phyloP scores from a whole-genome alignment of 2,888 invertebrate species.

The Didymodactylos carnosus region DNA sequence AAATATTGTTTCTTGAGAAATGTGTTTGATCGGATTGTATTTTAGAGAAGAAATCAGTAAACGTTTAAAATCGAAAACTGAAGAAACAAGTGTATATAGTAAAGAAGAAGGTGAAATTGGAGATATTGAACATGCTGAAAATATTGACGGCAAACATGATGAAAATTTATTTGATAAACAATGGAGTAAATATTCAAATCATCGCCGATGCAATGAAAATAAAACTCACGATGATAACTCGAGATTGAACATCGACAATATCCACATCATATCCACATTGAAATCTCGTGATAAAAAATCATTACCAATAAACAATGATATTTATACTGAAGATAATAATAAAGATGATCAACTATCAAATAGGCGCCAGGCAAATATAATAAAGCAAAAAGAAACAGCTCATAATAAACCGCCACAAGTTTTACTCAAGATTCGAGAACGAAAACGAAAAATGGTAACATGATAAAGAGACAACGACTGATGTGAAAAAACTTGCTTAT shows the following conservation, averaged over 20 bases:
- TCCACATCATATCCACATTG: no score
- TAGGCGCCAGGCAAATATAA: constrained; percentile 1
- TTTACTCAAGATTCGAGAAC: constrained; percentile 1
- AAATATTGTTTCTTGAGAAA: no score
- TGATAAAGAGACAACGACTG: not conserved
- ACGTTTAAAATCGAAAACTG: not conserved
- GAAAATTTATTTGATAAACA: constrained; percentile 67
- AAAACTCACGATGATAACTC: no score
- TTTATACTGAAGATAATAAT: constrained; percentile 51
- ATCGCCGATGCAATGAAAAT: no score
- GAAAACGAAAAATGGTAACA: constrained; percentile 4
- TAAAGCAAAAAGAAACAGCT: constrained; percentile 8
- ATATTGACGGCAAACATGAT: constrained; percentile 20
- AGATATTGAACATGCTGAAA: not conserved
- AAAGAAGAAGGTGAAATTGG: not conserved
- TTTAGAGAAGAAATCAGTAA: constrained; percentile 53
- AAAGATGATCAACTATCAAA: constrained; percentile 47
- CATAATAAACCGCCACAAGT: constrained; percentile 1
- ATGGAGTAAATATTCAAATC: no score
- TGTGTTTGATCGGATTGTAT: no score
- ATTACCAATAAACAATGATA: constrained; percentile 54
- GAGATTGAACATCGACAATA: no score
- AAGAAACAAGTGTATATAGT: not conserved
- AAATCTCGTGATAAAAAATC: not conserved
- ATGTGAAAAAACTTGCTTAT: no score